These are phyloP conservation scores for Apteryx owenii DNA, from an alignment of 2,113 vertebrate genomes.

Conservation along the genomic window DNA sequence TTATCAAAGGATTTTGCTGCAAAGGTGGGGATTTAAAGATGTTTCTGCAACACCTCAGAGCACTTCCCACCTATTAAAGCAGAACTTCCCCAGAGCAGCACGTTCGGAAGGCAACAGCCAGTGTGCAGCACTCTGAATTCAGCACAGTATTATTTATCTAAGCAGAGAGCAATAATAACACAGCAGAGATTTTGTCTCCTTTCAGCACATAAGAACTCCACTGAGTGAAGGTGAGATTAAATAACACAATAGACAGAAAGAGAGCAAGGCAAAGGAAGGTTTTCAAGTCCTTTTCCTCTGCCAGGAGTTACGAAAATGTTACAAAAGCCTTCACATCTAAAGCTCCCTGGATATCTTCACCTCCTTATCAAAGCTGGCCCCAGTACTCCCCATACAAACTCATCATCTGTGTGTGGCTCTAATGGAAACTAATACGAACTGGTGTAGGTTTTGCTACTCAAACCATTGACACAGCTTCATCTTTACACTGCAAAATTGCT, in stretches of 20 bases:
- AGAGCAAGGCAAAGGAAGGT: neutral
- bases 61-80: neutral
- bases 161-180: slow-evolving; percentile 17
- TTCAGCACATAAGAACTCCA: neutral
- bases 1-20: neutral
- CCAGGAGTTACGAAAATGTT: neutral
- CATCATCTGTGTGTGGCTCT: neutral
- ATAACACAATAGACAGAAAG: slow-evolving; percentile 20
- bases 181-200: slow-evolving; percentile 53
- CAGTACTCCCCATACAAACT: neutral
- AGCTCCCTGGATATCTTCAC: neutral
- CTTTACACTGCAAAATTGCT: neutral
- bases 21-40: neutral
- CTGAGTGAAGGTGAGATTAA: neutral
- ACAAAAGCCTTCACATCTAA: neutral
- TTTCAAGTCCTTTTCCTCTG: neutral
- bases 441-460: neutral
- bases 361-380: neutral
- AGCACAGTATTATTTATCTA: neutral
- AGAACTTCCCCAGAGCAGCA: accelerated
- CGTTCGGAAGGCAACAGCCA: neutral
- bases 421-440: accelerated
- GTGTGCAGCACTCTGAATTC: neutral
- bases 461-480: neutral
- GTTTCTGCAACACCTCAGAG: neutral